Conservation (phyloP, 2,797 vertebrate species). For the Caiman crocodilus region DNA sequence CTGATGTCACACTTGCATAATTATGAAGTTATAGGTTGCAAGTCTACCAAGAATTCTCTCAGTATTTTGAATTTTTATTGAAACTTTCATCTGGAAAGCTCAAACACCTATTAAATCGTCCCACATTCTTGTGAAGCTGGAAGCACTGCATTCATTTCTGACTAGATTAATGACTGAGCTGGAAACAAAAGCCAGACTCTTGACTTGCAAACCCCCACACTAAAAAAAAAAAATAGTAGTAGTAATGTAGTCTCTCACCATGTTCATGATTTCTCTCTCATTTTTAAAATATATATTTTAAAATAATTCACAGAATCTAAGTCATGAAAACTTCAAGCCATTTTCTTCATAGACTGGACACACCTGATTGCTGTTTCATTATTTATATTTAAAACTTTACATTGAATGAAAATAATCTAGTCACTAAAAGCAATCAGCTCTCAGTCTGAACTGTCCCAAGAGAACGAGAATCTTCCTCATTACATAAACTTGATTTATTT, state of each 20-base stretch:
- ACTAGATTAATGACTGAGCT: background rate
- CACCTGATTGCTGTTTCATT: too few species aligned
- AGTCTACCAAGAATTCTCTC: too few species aligned
- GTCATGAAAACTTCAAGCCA: background rate
- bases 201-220: background rate
- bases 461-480: background rate
- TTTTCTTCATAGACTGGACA: background rate
- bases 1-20: background rate
- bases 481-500: background rate
- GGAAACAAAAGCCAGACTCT: background rate
- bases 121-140: fast-evolving
- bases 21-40: background rate
- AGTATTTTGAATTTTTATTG: background rate
- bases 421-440: background rate
- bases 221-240: background rate
- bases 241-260: background rate
- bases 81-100: background rate
- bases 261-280: background rate
- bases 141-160: background rate
- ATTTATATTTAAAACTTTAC: background rate
- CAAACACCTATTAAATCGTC: background rate
- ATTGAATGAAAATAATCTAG: background rate
- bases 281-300: too few species aligned
- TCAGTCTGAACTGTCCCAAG: background rate
- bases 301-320: background rate